Evolutionary conservation across 37 sponge, comb jelly and placozoan genomes (phyloP), one percentile per base, ranked within the genome.

Genomic region (Haliclona indistincta): DNA sequence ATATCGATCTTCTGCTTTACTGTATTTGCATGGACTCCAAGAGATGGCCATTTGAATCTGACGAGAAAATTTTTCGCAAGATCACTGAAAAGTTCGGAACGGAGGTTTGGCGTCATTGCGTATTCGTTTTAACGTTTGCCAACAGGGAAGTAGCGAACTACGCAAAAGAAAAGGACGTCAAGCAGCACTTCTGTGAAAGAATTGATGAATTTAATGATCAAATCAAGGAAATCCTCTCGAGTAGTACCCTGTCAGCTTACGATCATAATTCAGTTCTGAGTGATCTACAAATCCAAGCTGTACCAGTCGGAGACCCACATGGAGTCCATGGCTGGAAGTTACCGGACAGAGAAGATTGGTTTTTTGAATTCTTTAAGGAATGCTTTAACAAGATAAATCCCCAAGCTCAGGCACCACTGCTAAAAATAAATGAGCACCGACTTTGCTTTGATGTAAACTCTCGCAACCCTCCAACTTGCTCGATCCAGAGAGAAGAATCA

Each of bases 331-430:
- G 23, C 6, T 58, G 60, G 60, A n/a, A 6, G 22, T 26, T 58
- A 6, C 60, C 60, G 7, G 60, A 58, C n/a, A 20, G 60, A n/a
- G 60, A 58, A n/a, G 60, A 58, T 26, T 58, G 60, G 60, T 58
- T 58, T 58, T 20, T 58, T 6, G 7, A 6, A 26, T 58, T 58
- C 28, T 58, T 20, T 20, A 58, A 25, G 7, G 60, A 58, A 58
- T 58, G 60, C 28, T 25, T 26, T 25, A 26, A 58, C 6, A 20
- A 58, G 6, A 58, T 58, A 26, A 20, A 26, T 25, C 22, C 11
- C 6, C 6, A 6, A 25, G 60, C 60, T n/a, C 6, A 25, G 13
- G 26, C 60, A 8, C 6, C 28, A 25, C 60, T 58, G 26, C 28
- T 58, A n/a, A 20, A 58, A 58, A 26, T 20, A 7, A 58, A 58